Conservation (phyloP, 2,797 vertebrate species). For the Sebastes trivittatus region DNA sequence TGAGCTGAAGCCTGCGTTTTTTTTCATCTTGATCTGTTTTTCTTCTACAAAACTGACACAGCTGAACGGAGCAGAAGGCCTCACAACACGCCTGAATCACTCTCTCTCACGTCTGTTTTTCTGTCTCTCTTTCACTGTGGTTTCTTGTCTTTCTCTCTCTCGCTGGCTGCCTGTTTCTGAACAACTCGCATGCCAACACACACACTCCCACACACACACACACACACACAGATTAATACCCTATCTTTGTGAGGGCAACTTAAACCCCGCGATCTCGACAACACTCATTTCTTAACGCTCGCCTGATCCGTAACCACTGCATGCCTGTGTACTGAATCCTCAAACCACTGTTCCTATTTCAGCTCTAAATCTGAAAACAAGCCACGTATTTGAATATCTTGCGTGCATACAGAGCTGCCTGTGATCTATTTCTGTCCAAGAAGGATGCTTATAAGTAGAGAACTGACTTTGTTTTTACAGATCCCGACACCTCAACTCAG, state of each 20-base stretch:
- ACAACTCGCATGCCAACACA: constrained; percentile 9
- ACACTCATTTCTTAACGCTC: not conserved
- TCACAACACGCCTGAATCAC: constrained; percentile 17
- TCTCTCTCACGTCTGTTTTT: constrained; percentile 5
- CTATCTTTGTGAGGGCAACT: not conserved
- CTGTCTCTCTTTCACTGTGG: not conserved
- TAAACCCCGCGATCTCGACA: not conserved
- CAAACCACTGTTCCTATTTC: not conserved
- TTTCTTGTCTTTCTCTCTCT: not conserved
- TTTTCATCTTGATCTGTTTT: not conserved
- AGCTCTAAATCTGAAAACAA: not conserved
- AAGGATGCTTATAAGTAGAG: not conserved
- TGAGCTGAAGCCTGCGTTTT: not conserved
- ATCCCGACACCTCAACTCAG: not conserved
- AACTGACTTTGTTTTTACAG: not conserved
- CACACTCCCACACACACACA: not conserved
- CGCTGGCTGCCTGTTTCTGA: constrained; percentile 2
- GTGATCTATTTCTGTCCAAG: not conserved
- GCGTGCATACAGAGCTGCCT: not conserved
- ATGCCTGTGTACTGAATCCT: not conserved
- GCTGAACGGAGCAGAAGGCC: constrained; percentile 19
- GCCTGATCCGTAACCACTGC: not conserved
- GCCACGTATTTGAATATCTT: not conserved
- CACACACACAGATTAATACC: not conserved
- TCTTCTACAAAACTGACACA: not conserved